Base-by-base conservation (phyloP, 2,113 vertebrate species). In the Solea solea region DNA sequence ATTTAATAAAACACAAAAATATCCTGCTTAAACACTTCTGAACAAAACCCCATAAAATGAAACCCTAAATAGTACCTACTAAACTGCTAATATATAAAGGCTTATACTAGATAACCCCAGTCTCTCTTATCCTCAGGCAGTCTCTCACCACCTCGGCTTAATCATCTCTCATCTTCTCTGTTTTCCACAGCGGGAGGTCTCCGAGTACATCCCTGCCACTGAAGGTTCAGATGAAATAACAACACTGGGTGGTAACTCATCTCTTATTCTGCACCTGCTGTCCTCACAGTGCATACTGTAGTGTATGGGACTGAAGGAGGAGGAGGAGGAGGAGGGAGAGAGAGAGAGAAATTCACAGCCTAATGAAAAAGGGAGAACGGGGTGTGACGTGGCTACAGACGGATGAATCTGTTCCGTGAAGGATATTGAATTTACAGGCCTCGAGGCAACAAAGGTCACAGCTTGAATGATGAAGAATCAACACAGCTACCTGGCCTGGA, bases 211-310 rank as follows among this genome's bases (percentile, higher is more conserved):
- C 58, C 28, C 63, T 16, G 59, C 68, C 55, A 55, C 84, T 72
- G 12, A 66, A 69, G 79, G 76, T 74, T 63, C 58, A 76, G 78
- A 89, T 77, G 70, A 87, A 85, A 90, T 59, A 42, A 82, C 85
- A 84, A 55, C 56, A 57, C 49, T 44, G 66, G 83, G 79, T 59
- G 83, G 77, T 16, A 78, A 76, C 82, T 87, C 83, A 90, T 88
- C 72, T 75, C 46, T 50, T 76, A 70, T 85, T 86, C 84, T 76
- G 80, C 73, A 86, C 74, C 85, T 81, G 78, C 82, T 70, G 80
- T 69, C 65, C 52, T 70, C 53, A 0, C 82, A 51, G 77, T 44
- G 49, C 10, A 68, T 41, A 54, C 51, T 28, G 64, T 41, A 54
- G 40, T 28, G 64, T 62, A 21, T 25, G 28, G 48, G 4, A 1